These are phyloP conservation scores for Caranx ignobilis DNA, from an alignment of 2,113 vertebrate species.

Conservation along the genomic window DNA sequence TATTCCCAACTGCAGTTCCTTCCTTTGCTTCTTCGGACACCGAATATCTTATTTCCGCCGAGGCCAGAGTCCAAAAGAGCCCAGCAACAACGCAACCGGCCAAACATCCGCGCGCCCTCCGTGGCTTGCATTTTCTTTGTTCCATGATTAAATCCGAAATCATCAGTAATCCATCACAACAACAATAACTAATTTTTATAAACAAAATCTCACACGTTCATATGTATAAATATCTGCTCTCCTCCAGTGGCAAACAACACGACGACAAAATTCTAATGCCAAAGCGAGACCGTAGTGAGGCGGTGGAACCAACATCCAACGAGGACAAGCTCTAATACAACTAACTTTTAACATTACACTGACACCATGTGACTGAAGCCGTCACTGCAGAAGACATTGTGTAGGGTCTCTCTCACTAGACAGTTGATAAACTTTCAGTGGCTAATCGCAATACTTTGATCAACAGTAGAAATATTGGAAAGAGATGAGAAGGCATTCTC, in stretches of 20 bases:
- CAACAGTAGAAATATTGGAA: not conserved
- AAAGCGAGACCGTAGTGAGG: not conserved
- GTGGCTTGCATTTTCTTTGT: conserved; percentile 60
- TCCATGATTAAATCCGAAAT: conserved; percentile 57
- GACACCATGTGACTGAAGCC: conserved; percentile 63
- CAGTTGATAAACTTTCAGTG: not conserved
- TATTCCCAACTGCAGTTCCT: conserved; percentile 75
- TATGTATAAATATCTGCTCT: fast-evolving
- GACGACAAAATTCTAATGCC: not conserved
- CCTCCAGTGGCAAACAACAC: not conserved
- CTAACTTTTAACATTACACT: conserved; percentile 42
- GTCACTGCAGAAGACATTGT: not conserved
- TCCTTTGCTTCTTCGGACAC: conserved; percentile 74
- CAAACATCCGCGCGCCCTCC: conserved; percentile 4
- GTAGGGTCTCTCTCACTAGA: not conserved
- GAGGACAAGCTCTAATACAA: not conserved
- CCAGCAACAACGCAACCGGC: conserved; percentile 20
- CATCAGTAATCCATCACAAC: not conserved
- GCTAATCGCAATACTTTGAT: not conserved
- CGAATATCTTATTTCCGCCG: conserved; percentile 80
- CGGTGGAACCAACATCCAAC: conserved; percentile 21
- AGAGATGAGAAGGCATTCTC: not conserved
- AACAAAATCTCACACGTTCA: fast-evolving
- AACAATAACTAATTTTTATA: not conserved
- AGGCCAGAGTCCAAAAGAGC: conserved; percentile 57